A percentile compares a stretch with the other conserved stretches of the same genome.
These are phyloP conservation scores for Sebastes iracundus DNA, from an alignment of 2,797 vertebrate species.

Conservation along the genomic window DNA sequence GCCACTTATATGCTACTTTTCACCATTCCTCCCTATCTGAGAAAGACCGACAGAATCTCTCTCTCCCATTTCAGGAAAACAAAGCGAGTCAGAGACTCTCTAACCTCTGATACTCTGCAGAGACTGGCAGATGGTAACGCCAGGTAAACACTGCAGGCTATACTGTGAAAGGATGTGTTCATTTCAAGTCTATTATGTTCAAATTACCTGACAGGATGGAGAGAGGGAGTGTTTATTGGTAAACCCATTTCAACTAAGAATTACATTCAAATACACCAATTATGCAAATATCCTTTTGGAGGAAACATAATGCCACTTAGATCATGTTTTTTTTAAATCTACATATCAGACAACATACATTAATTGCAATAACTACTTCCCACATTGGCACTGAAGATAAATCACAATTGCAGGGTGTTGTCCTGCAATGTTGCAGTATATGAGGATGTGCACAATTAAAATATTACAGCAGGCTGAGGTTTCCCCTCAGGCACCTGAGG, in stretches of 20 bases:
- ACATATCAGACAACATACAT: not conserved
- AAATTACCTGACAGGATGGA: not conserved
- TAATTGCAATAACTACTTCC: not conserved
- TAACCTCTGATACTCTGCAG: not conserved
- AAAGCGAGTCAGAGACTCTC: not conserved
- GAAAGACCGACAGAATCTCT: not conserved
- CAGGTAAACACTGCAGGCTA: slow-evolving; percentile 6
- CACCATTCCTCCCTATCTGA: not conserved
- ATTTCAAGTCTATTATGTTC: not conserved
- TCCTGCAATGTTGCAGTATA: not conserved
- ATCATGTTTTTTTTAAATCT: not conserved
- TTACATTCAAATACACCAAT: not conserved
- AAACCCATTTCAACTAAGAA: not conserved
- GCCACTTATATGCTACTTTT: not conserved
- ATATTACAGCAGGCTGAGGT: not conserved
- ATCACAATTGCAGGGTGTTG: not conserved
- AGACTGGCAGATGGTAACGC: not conserved
- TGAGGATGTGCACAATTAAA: not conserved
- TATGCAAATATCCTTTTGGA: not conserved
- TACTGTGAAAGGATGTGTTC: not conserved
- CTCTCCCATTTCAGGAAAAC: not conserved
- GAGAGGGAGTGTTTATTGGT: not conserved
- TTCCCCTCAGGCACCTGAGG: not conserved
- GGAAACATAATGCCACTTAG: not conserved
- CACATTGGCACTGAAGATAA: not conserved